Evolutionary conservation across 2,888 invertebrate species (phyloP).

Genomic region (Entomobrya proxima): DNA sequence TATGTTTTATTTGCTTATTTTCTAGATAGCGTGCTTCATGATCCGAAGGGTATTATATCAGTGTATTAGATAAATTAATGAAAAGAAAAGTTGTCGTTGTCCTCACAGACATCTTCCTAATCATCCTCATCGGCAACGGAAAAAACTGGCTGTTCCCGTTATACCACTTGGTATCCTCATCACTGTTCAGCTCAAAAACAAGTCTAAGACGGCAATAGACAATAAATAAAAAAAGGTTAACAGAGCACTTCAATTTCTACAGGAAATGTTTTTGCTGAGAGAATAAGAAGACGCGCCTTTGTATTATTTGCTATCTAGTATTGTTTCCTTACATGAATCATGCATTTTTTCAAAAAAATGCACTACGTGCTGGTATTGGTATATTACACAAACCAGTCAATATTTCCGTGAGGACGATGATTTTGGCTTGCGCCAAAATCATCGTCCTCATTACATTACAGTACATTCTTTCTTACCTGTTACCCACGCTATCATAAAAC

Average conservation of each 20-base stretch:
- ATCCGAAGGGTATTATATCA: neutral
- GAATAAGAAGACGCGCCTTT: neutral
- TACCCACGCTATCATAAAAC: too few species aligned
- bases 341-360: neutral
- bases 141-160: constrained; percentile 57
- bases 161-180: constrained; percentile 47
- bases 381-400: constrained; percentile 3
- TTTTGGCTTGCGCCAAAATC: too few species aligned
- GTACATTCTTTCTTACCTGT: too few species aligned
- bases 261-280: constrained; percentile 48
- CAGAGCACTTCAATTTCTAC: constrained; percentile 50
- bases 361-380: neutral
- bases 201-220: constrained; percentile 30
- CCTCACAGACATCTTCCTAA: neutral
- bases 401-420: constrained; percentile 9
- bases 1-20: neutral
- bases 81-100: constrained; percentile 54
- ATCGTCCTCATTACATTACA: too few species aligned
- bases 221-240: constrained; percentile 59
- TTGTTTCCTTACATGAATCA: neutral
- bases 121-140: neutral
- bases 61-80: constrained; percentile 26
- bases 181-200: neutral
- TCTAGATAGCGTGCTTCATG: too few species aligned
- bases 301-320: neutral